These are phyloP conservation scores for Helicoverpa armigera DNA, from an alignment of 1,140 invertebrate genomes.

Conservation along the genomic window DNA sequence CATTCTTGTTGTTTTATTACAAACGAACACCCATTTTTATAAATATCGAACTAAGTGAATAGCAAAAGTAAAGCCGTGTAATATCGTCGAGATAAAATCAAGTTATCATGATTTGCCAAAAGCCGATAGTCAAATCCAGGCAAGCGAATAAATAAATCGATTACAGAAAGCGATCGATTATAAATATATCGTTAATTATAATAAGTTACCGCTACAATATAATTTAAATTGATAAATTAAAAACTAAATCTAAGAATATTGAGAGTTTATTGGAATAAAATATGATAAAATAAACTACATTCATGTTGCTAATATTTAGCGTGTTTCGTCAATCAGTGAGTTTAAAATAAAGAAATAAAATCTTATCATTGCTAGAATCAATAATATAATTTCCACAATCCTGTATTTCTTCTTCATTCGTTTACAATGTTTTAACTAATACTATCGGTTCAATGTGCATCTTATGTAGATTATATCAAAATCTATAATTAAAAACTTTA, in stretches of 20 bases:
- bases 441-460: conserved; percentile 17
- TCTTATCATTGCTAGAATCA: background rate
- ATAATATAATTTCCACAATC: conserved; percentile 1
- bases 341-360: conserved; percentile 1
- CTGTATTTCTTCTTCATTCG: background rate
- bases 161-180: background rate
- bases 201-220: background rate
- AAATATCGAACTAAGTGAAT: background rate
- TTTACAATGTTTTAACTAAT: background rate
- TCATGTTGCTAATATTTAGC: background rate
- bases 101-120: background rate
- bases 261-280: conserved; percentile 1
- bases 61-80: background rate
- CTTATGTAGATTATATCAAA: conserved; percentile 26
- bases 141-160: conserved; percentile 2
- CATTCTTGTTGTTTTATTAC: conserved; percentile 44
- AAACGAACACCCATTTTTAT: background rate
- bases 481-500: conserved; percentile 20
- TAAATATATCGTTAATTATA: background rate
- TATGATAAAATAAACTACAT: background rate
- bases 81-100: background rate
- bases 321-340: background rate
- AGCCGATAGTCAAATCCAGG: background rate
- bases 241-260: conserved; percentile 5
- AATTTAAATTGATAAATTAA: background rate